Percentiles rank a stretch among this genome's conserved stretches.
phyloP scores from a whole-genome alignment of 2,113 vertebrate species.

The Ciconia boyciana region DNA sequence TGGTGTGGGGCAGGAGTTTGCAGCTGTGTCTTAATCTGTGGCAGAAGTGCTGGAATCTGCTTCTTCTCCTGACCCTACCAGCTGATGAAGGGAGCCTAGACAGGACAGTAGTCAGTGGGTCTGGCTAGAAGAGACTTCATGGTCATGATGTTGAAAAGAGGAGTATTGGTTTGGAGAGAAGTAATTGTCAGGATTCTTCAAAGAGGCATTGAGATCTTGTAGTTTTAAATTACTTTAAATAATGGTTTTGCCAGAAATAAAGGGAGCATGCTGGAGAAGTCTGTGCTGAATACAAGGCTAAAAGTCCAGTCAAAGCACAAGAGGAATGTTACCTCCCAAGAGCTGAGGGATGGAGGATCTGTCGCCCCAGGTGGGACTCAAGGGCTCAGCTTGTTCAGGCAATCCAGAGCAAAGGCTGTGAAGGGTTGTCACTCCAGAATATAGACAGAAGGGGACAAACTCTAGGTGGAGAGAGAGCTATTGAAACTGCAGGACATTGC shows the following conservation, averaged over 20 bases:
- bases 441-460: background rate
- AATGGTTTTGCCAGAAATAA: background rate
- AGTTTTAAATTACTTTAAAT: background rate
- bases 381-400: background rate
- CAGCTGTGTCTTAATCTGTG: background rate
- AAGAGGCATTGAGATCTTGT: background rate
- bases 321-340: background rate
- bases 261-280: background rate
- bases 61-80: background rate
- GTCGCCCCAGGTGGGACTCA: background rate
- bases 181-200: background rate
- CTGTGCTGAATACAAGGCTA: background rate
- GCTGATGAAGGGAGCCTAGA: background rate
- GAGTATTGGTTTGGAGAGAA: background rate
- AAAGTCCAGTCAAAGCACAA: accelerated
- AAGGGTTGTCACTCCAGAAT: background rate
- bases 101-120: background rate
- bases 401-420: background rate
- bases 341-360: background rate
- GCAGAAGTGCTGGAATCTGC: background rate
- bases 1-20: accelerated
- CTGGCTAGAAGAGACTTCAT: background rate
- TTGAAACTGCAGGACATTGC: background rate
- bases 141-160: background rate
- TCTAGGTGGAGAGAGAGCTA: background rate